Conservation (phyloP, 2,113 vertebrate species). For the Equus przewalskii region DNA sequence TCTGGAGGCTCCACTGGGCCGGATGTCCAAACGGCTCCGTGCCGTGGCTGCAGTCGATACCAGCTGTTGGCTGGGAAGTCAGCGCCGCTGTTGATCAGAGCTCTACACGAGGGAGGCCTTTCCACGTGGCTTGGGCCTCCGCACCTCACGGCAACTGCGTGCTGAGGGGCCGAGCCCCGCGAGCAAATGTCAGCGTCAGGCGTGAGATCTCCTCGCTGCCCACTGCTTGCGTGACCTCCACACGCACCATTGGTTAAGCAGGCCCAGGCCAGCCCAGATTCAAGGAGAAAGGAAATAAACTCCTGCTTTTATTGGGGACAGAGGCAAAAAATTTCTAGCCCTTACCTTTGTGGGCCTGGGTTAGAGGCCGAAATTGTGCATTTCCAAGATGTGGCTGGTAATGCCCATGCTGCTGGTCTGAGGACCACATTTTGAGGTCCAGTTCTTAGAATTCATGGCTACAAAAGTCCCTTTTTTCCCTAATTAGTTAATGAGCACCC, state of each 20-base stretch:
- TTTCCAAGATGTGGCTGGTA: neutral
- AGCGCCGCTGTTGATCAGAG: neutral
- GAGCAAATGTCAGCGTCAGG: neutral
- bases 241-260: neutral
- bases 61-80: neutral
- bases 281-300: neutral
- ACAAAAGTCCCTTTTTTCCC: neutral
- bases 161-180: too few species aligned
- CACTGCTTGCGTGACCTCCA: neutral
- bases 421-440: neutral
- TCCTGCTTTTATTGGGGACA: neutral
- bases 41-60: neutral
- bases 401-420: neutral
- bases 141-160: neutral
- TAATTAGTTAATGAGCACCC: neutral
- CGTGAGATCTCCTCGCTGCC: neutral
- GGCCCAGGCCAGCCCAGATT: neutral
- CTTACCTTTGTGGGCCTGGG: neutral
- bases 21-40: neutral
- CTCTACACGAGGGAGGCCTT: too few species aligned
- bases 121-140: neutral
- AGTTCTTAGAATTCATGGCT: neutral
- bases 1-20: neutral
- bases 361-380: neutral
- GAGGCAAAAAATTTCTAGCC: neutral